phyloP scores from a whole-genome alignment of 1,140 invertebrate genomes.

The Phocides pigmalion region DNA sequence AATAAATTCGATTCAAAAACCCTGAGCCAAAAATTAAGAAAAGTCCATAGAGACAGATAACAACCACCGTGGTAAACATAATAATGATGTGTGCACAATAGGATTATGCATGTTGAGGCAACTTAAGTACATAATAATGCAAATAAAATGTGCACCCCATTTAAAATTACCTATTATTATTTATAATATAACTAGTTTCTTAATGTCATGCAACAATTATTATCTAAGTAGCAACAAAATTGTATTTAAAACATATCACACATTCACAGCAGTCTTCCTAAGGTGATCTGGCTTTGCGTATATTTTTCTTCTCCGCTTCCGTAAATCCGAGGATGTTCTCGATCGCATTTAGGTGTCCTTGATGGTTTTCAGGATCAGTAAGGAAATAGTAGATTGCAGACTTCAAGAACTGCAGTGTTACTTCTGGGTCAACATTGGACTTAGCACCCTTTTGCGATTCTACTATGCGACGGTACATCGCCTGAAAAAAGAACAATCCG shows the following conservation, averaged over 20 bases:
- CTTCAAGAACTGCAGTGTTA: conserved; percentile 94
- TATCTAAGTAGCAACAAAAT: conserved; percentile 64
- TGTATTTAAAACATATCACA: conserved; percentile 58
- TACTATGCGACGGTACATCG: conserved; percentile 91
- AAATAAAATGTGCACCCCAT: conserved; percentile 52
- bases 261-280: conserved; percentile 70
- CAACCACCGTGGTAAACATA: conserved; percentile 30
- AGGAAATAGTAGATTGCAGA: conserved; percentile 96
- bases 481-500: conserved; percentile 83
- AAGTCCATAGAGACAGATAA: conserved; percentile 33
- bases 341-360: conserved; percentile 92
- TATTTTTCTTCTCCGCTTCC: conserved; percentile 89
- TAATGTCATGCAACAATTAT: conserved; percentile 61
- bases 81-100: conserved; percentile 30
- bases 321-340: conserved; percentile 93
- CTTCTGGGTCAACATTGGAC: conserved; percentile 91
- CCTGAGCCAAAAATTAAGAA: conserved; percentile 25
- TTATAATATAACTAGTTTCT: conserved; percentile 23
- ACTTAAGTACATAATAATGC: conserved; percentile 32
- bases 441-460: conserved; percentile 87
- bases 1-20: conserved; percentile 66
- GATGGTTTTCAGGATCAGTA: conserved; percentile 93
- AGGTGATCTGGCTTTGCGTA: conserved; percentile 86
- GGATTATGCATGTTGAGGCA: conserved; percentile 31
- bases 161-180: conserved; percentile 40